These are phyloP conservation scores for Neofelis nebulosa DNA, from an alignment of 2,113 vertebrate genomes.

Conservation along the genomic window DNA sequence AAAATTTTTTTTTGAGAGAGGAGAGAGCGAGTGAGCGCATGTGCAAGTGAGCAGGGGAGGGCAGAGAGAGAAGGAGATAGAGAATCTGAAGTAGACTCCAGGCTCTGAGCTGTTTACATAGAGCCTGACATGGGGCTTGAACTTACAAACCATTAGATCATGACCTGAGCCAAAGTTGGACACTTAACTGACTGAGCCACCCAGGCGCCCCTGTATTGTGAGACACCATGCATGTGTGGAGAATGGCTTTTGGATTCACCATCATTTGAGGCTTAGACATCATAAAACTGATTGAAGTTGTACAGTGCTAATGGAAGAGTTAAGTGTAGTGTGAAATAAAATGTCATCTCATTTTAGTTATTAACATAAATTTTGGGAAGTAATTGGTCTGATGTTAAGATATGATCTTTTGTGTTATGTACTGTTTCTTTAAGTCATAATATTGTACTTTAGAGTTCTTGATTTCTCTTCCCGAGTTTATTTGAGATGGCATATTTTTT, in stretches of 20 bases:
- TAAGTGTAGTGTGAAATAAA: conserved; percentile 53
- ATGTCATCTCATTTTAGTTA: conserved; percentile 8
- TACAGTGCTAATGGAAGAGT: conserved; percentile 22
- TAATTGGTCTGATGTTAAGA: conserved; percentile 20
- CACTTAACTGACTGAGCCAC: too few species aligned
- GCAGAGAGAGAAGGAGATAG: too few species aligned
- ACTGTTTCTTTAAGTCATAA: conserved; percentile 4
- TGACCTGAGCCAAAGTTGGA: too few species aligned
- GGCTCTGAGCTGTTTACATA: too few species aligned
- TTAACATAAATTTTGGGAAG: not conserved
- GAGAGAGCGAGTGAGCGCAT: fast-evolving
- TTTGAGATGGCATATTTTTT: not conserved
- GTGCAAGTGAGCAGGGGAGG: too few species aligned
- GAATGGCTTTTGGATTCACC: conserved; percentile 40
- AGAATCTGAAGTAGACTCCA: too few species aligned
- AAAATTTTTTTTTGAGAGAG: too few species aligned
- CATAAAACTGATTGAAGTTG: conserved; percentile 35
- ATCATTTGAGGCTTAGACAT: conserved; percentile 36
- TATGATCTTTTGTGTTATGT: not conserved
- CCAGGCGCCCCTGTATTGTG: not conserved
- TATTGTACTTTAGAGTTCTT: conserved; percentile 7
- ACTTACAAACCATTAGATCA: too few species aligned
- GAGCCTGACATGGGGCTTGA: too few species aligned
- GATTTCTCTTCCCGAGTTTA: conserved; percentile 1
- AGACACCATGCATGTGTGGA: not conserved